Conservation (phyloP, 2,888 invertebrate genomes). For the Diaprepes abbreviatus region DNA sequence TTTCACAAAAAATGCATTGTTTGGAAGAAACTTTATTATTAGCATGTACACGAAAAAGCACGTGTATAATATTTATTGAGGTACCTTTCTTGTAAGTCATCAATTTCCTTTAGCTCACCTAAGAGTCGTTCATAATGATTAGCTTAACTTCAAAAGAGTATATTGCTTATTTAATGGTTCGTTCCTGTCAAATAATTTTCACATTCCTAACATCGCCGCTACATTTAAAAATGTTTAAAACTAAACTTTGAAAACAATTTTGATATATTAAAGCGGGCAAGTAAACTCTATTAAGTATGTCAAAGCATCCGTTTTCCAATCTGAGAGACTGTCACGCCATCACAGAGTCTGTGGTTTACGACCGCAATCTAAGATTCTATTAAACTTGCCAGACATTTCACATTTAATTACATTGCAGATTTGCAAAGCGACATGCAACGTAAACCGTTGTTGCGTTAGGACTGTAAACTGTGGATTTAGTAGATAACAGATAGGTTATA, state of each 20-base stretch:
- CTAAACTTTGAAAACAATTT: not conserved
- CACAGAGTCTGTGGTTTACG: conserved; percentile 29
- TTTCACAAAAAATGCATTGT: too few relatives aligned
- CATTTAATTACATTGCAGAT: conserved; percentile 51
- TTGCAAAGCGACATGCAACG: conserved; percentile 40
- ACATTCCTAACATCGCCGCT: too few relatives aligned
- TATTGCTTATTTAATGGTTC: too few relatives aligned
- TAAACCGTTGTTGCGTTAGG: conserved; percentile 34
- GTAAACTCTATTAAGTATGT: conserved; percentile 8
- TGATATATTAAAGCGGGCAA: not conserved
- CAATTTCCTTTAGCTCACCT: too few relatives aligned
- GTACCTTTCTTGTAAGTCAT: too few relatives aligned
- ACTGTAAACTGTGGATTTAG: conserved; percentile 39
- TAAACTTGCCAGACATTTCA: conserved; percentile 50
- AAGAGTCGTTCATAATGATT: too few relatives aligned
- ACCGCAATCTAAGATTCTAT: conserved; percentile 37
- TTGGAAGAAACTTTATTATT: too few relatives aligned
- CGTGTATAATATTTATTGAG: too few relatives aligned
- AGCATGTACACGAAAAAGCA: too few relatives aligned
- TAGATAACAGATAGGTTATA: too few relatives aligned
- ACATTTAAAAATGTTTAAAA: not conserved
- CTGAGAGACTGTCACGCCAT: conserved; percentile 9
- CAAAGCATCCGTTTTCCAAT: conserved; percentile 21
- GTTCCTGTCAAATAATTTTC: too few relatives aligned
- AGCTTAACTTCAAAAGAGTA: too few relatives aligned